Evolutionary conservation across 2,113 vertebrate genomes (phyloP).

Genomic region (Grallaria varia): DNA sequence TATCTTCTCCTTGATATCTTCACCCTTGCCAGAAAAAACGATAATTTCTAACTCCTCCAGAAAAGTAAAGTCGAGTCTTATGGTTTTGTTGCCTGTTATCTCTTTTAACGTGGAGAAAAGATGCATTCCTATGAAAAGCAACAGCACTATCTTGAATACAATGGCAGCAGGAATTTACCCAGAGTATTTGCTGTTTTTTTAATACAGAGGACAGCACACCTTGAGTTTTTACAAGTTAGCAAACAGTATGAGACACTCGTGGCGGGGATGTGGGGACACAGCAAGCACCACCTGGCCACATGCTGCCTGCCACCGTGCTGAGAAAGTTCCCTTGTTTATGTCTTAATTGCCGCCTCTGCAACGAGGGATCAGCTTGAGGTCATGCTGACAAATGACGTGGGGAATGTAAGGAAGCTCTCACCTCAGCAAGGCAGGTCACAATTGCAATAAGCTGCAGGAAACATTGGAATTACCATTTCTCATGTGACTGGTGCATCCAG

Average conservation of each 20-base stretch:
- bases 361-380: neutral
- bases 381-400: neutral
- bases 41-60: neutral
- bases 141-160: neutral
- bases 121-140: neutral
- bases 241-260: neutral
- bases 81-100: neutral
- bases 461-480: neutral
- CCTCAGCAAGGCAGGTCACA: slow-evolving; percentile 20
- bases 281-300: neutral
- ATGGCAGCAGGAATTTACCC: neutral
- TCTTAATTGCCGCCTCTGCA: neutral
- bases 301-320: neutral
- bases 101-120: neutral
- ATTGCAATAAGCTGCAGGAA: neutral
- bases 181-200: neutral
- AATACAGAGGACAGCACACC: neutral
- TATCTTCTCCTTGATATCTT: neutral
- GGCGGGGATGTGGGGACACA: neutral
- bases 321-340: slow-evolving; percentile 29
- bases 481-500: accelerated
- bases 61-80: neutral
- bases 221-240: neutral
- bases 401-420: neutral
- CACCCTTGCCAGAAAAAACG: neutral